Percentiles rank a stretch among this genome's conserved stretches.
These are phyloP conservation scores for Pseudococcus viburni DNA, from an alignment of 2,888 invertebrate species.

Conservation along the genomic window DNA sequence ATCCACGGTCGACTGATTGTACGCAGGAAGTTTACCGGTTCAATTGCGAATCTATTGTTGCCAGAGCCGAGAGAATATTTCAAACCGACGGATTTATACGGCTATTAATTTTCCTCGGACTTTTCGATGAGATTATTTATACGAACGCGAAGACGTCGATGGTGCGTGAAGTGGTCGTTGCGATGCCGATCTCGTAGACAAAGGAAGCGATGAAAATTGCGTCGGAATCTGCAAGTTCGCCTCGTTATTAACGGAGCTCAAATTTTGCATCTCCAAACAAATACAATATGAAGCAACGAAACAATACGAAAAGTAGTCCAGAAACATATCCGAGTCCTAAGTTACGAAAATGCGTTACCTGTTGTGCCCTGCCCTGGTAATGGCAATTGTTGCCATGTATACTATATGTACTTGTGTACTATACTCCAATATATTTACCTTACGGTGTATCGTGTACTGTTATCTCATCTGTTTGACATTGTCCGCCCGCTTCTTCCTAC, in stretches of 20 bases:
- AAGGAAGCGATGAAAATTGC: neutral
- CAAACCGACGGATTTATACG: slow-evolving; percentile 14
- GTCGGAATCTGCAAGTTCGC: neutral
- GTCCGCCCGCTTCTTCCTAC: too few species aligned
- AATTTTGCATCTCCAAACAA: neutral
- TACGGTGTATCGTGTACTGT: too few species aligned
- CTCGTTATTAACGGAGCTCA: neutral
- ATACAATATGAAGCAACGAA: neutral
- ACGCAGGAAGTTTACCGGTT: slow-evolving; percentile 14
- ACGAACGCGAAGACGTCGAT: neutral
- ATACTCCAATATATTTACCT: too few species aligned
- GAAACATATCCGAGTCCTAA: neutral
- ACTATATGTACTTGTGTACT: too few species aligned
- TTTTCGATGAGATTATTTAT: neutral
- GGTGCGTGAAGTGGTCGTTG: neutral
- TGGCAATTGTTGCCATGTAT: too few species aligned
- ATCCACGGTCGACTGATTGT: neutral
- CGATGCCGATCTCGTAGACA: too few species aligned
- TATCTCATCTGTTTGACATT: too few species aligned
- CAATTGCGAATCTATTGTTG: slow-evolving; percentile 14
- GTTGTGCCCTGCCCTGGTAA: too few species aligned
- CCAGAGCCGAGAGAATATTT: neutral
- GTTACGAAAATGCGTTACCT: too few species aligned
- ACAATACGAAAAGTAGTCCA: neutral
- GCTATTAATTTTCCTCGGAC: neutral